phyloP scores from a whole-genome alignment of 2,888 invertebrate genomes.

The Mimas tiliae region DNA sequence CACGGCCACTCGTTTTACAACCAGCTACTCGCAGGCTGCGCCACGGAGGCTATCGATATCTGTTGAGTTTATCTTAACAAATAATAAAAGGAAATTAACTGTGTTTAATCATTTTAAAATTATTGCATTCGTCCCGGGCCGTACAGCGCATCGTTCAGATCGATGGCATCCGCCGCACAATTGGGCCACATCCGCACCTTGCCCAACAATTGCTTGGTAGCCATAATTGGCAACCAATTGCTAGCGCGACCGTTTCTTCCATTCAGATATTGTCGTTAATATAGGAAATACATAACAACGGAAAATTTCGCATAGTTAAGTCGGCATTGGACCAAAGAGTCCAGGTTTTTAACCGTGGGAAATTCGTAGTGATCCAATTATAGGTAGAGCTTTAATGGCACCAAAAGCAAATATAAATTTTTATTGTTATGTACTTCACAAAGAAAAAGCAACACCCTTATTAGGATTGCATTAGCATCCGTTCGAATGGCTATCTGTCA shows the following conservation, averaged over 20 bases:
- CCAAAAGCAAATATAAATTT: no score
- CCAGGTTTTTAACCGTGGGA: no score
- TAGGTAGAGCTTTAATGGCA: no score
- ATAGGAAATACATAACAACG: slow-evolving; percentile 20
- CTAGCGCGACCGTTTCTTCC: slow-evolving; percentile 17
- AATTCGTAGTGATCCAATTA: not conserved
- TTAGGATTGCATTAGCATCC: no score
- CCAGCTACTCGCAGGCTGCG: no score
- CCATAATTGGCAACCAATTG: slow-evolving; percentile 23
- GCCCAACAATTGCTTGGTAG: slow-evolving; percentile 16
- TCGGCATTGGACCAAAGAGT: not conserved
- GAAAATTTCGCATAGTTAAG: slow-evolving; percentile 4
- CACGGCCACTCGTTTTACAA: no score
- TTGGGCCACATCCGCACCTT: slow-evolving; percentile 19
- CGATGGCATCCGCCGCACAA: slow-evolving; percentile 17
- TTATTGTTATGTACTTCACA: no score
- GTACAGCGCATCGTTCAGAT: not conserved
- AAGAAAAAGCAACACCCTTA: no score
- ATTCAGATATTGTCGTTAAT: slow-evolving; percentile 18
- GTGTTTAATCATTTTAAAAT: not conserved
- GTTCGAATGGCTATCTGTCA: no score
- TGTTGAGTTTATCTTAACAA: no score
- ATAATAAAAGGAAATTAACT: no score
- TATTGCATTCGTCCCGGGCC: not conserved
- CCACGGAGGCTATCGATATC: no score